phyloP scores from a whole-genome alignment of 2,888 invertebrate genomes.

The Orchesellides sinensis region DNA sequence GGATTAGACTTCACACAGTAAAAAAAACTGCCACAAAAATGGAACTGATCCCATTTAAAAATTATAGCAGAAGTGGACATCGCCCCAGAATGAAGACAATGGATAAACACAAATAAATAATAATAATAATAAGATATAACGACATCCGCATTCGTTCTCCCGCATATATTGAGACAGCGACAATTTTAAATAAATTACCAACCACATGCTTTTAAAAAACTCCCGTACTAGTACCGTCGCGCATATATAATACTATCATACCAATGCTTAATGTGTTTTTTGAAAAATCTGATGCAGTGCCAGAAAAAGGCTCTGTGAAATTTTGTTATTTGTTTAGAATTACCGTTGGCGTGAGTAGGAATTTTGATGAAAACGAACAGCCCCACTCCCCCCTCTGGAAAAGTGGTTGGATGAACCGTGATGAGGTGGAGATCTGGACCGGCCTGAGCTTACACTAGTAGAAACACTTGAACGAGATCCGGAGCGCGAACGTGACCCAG shows the following conservation, averaged over 20 bases:
- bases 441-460: constrained; percentile 81
- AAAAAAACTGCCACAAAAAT: constrained; percentile 7
- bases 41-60: constrained; percentile 19
- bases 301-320: not conserved
- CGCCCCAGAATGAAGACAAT: constrained; percentile 20
- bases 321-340: constrained; percentile 29
- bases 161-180: not conserved
- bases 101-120: not conserved
- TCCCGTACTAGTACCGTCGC: constrained; percentile 64
- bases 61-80: constrained; percentile 4
- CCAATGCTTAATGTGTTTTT: constrained; percentile 40
- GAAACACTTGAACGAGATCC: constrained; percentile 78
- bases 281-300: not conserved
- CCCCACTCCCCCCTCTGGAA: constrained; percentile 71
- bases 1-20: constrained; percentile 38
- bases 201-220: constrained; percentile 30
- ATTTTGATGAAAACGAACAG: constrained; percentile 74
- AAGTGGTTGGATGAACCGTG: constrained; percentile 72
- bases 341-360: constrained; percentile 74
- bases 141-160: constrained; percentile 7
- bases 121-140: constrained; percentile 2
- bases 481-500: constrained; percentile 76
- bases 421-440: constrained; percentile 75
- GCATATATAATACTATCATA: constrained; percentile 58
- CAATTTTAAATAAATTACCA: not conserved